Evolutionary conservation across 2,797 vertebrate species (phyloP).

Genomic region (Tokudaia muenninki): DNA sequence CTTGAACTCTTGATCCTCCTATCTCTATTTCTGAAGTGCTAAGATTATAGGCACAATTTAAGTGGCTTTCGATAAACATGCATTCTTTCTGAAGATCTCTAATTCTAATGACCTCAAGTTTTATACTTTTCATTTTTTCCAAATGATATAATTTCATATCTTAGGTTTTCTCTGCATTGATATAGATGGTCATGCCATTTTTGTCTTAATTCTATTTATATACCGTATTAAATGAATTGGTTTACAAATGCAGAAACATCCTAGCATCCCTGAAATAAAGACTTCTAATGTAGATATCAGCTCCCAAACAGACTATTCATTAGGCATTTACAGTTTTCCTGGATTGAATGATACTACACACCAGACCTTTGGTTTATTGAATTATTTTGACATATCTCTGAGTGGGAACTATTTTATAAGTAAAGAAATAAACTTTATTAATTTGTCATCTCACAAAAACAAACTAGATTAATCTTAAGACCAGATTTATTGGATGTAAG

Average conservation of each 20-base stretch:
- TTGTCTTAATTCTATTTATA: neutral
- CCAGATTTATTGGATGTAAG: neutral
- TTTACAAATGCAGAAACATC: neutral
- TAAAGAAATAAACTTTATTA: neutral
- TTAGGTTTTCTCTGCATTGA: neutral
- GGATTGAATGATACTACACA: neutral
- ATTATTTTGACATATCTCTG: neutral
- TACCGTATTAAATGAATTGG: neutral
- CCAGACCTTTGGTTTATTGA: neutral
- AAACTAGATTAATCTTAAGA: neutral
- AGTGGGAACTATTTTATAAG: neutral
- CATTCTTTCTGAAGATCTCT: neutral
- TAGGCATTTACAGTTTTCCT: neutral
- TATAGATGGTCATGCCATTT: neutral
- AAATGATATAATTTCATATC: neutral
- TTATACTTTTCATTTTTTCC: neutral
- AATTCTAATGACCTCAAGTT: neutral
- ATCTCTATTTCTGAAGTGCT: neutral
- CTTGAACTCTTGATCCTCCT: neutral
- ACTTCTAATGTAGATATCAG: neutral
- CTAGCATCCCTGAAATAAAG: neutral
- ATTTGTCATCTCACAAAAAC: neutral
- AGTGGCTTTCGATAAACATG: neutral
- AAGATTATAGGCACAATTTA: neutral
- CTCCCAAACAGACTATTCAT: neutral